Base-by-base conservation (phyloP, 1,140 invertebrate genomes). In the Heliconius hermathena region DNA sequence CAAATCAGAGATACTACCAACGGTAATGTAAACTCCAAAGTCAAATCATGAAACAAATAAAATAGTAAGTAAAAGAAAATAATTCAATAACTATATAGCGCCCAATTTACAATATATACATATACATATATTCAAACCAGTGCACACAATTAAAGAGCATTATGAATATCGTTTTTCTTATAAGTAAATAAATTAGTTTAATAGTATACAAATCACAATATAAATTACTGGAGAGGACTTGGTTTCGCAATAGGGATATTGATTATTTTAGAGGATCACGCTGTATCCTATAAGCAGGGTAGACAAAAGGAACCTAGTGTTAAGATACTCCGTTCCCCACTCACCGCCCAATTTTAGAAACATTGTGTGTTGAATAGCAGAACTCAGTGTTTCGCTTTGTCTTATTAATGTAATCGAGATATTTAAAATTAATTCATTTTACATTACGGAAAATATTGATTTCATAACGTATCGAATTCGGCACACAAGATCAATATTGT, bases 161-260 rank as follows among this genome's bases (percentile, higher is more conserved):
- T 66, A 66, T 66, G 60, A 66, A 66, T 66, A 66, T 26, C 22
- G 60, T 26, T 66, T 66, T 66, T 66, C 22, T 66, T 66, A 66
- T 16, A 66, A 8, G 60, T 66, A 66, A 66, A 66, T 66, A 66
- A 66, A 26, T 66, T 66, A 57, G 8, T 57, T 57, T 57, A 66
- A 29, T 66, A 66, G 60, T 66, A 66, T 66, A 66, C 60, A 66
- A 66, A 66, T 66, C 60, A 66, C 60, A 66, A 66, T 66, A 66
- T 66, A 66, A 66, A 66, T 29, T 66, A 66, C 60, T 66, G 60
- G 22, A 66, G 60, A 26, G n/a, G 60, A 66, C 11, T 29, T 22
- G 60, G 13, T 22, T 13, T 66, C 22, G 13, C 22, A 66, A 66
- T 29, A 29, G 22, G 22, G 60, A 66, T 66, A n/a, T 66, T 66